phyloP scores from a whole-genome alignment of 2,888 invertebrate genomes.

The Melanchra persicariae region DNA sequence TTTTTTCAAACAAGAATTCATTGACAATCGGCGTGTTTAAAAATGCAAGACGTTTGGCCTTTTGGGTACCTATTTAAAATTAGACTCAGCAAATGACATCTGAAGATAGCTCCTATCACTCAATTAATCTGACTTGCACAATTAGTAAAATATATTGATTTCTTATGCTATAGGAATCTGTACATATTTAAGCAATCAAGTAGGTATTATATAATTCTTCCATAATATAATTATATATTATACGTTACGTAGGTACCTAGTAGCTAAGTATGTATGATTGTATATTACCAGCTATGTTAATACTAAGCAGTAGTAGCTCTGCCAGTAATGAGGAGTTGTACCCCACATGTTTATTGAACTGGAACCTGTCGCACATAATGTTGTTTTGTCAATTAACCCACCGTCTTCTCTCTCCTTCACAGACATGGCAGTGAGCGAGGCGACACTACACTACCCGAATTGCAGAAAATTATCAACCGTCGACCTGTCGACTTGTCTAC shows the following conservation, averaged over 20 bases:
- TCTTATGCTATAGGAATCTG: background rate
- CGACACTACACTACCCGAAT: slow-evolving; percentile 43
- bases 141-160: background rate
- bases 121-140: background rate
- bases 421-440: slow-evolving; percentile 75
- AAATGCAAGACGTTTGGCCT: slow-evolving; percentile 21
- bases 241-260: background rate
- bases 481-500: slow-evolving; percentile 67
- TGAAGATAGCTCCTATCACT: slow-evolving; percentile 17
- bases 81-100: slow-evolving; percentile 27
- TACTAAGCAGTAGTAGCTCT: background rate
- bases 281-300: background rate
- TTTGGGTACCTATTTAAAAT: slow-evolving; percentile 27
- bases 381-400: slow-evolving; percentile 79
- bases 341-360: slow-evolving; percentile 64
- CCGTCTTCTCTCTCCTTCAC: slow-evolving; percentile 79
- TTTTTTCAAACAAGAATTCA: background rate
- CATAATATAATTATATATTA: background rate
- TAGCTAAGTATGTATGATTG: background rate
- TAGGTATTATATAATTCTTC: background rate
- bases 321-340: slow-evolving; percentile 44
- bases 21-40: background rate
- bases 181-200: background rate
- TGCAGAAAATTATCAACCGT: slow-evolving; percentile 67
- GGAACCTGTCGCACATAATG: slow-evolving; percentile 59